Conservation (phyloP, 2,888 invertebrate species). For the Sinhomidia bicolor region DNA sequence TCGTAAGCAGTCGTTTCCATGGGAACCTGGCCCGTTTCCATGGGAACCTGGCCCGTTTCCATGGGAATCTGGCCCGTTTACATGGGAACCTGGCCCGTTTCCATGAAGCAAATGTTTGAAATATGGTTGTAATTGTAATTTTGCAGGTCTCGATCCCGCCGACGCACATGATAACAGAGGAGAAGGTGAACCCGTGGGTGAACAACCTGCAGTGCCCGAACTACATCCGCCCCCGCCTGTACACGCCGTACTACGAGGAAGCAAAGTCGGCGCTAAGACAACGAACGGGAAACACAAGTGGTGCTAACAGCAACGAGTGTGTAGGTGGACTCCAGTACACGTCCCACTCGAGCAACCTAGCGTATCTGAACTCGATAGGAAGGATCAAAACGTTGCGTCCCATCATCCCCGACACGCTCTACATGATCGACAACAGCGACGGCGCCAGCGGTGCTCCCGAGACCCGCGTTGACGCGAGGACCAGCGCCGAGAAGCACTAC, state of each 20-base stretch:
- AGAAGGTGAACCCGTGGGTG: conserved; percentile 89
- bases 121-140: too few species aligned
- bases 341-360: conserved; percentile 9
- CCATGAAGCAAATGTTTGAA: too few species aligned
- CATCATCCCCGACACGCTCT: conserved; percentile 75
- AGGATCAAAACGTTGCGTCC: conserved; percentile 70
- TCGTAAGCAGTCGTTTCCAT: too few species aligned
- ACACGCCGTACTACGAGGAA: conserved; percentile 94
- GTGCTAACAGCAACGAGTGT: conserved; percentile 50
- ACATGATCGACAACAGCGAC: conserved; percentile 74
- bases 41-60: too few species aligned
- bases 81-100: too few species aligned
- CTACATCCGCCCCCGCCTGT: conserved; percentile 91
- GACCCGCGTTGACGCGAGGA: background rate
- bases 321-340: background rate
- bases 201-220: conserved; percentile 83
- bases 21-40: too few species aligned
- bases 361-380: conserved; percentile 59
- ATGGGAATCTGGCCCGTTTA: too few species aligned
- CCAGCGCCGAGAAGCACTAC: background rate
- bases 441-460: background rate
- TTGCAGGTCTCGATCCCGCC: conserved; percentile 86
- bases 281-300: conserved; percentile 56
- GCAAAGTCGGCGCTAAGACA: conserved; percentile 85
- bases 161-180: conserved; percentile 90